A percentile compares a stretch with the other conserved stretches of the same genome.
phyloP scores from a whole-genome alignment of 2,888 invertebrate genomes.

The Dromius quadrimaculatus region DNA sequence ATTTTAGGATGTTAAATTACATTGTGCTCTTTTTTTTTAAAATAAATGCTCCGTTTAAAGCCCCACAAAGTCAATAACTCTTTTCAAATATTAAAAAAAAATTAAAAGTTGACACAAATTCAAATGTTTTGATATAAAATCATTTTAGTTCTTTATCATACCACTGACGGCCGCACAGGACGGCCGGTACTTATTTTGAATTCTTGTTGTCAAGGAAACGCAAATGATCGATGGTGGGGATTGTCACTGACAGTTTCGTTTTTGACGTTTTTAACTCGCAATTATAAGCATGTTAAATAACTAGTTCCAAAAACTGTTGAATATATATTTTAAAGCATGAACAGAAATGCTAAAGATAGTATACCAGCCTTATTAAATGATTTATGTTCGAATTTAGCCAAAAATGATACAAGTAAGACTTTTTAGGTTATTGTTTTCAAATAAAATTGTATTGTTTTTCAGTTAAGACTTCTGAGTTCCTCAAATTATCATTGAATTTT shows the following conservation, averaged over 20 bases:
- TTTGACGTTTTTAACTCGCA: no score
- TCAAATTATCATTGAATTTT: constrained; percentile 59
- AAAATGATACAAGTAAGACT: constrained; percentile 60
- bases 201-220: no score
- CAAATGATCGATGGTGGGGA: no score
- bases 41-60: no score
- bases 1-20: background rate
- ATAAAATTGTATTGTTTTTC: constrained; percentile 53
- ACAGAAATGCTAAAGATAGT: constrained; percentile 52
- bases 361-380: constrained; percentile 58
- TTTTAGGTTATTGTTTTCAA: constrained; percentile 9
- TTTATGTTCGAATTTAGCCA: constrained; percentile 62
- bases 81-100: background rate
- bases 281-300: no score
- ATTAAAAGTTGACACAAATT: background rate
- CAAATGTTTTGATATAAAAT: background rate
- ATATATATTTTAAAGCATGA: constrained; percentile 55
- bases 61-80: background rate
- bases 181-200: no score
- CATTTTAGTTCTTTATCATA: no score
- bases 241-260: no score
- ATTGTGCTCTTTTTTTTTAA: no score
- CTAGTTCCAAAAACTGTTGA: background rate
- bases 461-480: constrained; percentile 59
- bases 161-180: no score